Base-by-base conservation (phyloP, 2,888 invertebrate species). In the Tetrapedia diversipes region DNA sequence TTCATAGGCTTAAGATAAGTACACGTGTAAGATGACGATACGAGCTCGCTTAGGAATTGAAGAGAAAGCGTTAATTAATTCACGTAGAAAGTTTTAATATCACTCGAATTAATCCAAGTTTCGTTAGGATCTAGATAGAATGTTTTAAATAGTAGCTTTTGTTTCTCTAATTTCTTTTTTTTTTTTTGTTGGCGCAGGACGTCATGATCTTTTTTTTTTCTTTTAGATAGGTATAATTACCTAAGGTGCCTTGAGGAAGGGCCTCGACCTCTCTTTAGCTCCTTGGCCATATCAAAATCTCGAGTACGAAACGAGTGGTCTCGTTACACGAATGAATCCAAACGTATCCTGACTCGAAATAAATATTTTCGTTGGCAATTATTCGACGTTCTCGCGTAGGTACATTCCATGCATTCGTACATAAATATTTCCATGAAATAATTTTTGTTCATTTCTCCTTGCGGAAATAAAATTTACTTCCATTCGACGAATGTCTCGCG, bases 1-100 rank as follows among this genome's bases (percentile, higher is more conserved):
- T 92, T 92, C 91, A 91, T 92, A 92, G 91, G 87, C 88, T 91
- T 91, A 91, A 92, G 91, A 77, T 77, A 82, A 66, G 68, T 82
- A 84, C 56, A 79, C 84, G 86, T 86, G 85, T 87, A 85, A 87
- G 84, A 85, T 75, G 80, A 82, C 68, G 81, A 85, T 82, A 86
- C 77, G 85, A 86, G 86, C 86, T 87, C 86, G 87, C 85, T 87
- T 86, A 86, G 83, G 57, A 72, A 79, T 73, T 66, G 75, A 66
- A 75, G 19, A 77, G 41, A 64, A 81, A 64, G 73, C 56, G 72
- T 73, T 71, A 75, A 80, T 72, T 70, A 75, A 71, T 81, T 76
- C 73, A 80, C 68, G 64, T 81, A 39, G 16, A 73, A 69, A 54
- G 60, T 75, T 84, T 80, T 83, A 82, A 66, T 77, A 76, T 77